Conservation (phyloP, 2,113 vertebrate genomes). For the Pluvianellus socialis region DNA sequence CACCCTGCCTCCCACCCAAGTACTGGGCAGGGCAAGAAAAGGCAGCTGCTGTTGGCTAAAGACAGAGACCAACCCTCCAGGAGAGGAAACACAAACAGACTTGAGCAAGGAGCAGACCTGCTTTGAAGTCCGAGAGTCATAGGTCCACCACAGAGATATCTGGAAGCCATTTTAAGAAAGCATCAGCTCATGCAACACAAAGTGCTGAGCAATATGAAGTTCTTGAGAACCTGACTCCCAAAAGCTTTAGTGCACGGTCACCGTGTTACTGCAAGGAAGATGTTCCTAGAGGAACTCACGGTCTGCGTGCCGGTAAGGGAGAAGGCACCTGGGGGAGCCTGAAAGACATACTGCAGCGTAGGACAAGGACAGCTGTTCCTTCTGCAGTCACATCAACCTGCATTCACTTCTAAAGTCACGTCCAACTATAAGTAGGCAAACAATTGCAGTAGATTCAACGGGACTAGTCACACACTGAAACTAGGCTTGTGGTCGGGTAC, state of each 20-base stretch:
- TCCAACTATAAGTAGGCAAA: neutral
- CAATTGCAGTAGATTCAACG: neutral
- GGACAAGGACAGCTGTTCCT: neutral
- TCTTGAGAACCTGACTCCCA: neutral
- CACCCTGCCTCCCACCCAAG: neutral
- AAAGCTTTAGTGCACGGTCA: neutral
- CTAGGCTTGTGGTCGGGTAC: neutral
- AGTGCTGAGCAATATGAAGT: rapidly evolving
- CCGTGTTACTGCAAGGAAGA: neutral
- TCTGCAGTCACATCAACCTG: neutral
- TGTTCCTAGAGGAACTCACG: neutral
- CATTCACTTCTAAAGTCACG: neutral
- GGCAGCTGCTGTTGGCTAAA: neutral
- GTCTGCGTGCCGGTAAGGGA: neutral
- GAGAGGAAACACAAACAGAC: neutral
- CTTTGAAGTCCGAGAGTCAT: neutral
- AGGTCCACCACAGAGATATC: neutral
- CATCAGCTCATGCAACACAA: neutral
- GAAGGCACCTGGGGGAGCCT: neutral
- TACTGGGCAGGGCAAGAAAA: neutral
- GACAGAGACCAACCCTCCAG: neutral
- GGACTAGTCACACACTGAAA: neutral
- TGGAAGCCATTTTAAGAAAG: neutral
- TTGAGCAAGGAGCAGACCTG: neutral
- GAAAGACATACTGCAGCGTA: neutral